A percentile compares a stretch with the other conserved stretches of the same genome.
phyloP scores from a whole-genome alignment of 1,140 invertebrate genomes.

The Ceratosolen fusciceps region DNA sequence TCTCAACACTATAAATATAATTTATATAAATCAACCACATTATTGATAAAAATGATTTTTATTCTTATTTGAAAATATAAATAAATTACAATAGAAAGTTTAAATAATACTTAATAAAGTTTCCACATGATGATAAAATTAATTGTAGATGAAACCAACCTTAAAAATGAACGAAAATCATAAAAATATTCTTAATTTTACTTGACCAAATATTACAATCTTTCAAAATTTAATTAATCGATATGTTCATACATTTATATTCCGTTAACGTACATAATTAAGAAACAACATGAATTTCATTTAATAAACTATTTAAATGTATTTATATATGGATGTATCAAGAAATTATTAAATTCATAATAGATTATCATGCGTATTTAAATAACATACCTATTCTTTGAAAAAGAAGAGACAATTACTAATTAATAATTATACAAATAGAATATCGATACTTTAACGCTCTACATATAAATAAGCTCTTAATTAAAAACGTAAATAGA shows the following conservation, averaged over 20 bases:
- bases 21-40: constrained; percentile 9
- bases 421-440: background rate
- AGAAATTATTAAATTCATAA: too few relatives aligned
- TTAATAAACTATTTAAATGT: background rate
- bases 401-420: background rate
- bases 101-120: constrained; percentile 62
- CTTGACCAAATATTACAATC: background rate
- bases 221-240: constrained; percentile 30
- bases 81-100: constrained; percentile 70
- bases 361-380: too few relatives aligned
- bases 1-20: background rate
- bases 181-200: background rate
- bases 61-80: constrained; percentile 69
- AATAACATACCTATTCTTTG: background rate
- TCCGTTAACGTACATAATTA: background rate
- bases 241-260: background rate
- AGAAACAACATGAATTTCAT: background rate
- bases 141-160: constrained; percentile 47
- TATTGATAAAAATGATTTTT: constrained; percentile 68
- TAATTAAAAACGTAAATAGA: background rate
- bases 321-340: background rate
- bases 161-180: constrained; percentile 39
- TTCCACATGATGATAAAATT: constrained; percentile 57
- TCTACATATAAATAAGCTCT: constrained; percentile 7
- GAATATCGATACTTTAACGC: constrained; percentile 24